These are phyloP conservation scores for Charadrius vociferus DNA, from an alignment of 2,113 vertebrate genomes.

Conservation along the genomic window DNA sequence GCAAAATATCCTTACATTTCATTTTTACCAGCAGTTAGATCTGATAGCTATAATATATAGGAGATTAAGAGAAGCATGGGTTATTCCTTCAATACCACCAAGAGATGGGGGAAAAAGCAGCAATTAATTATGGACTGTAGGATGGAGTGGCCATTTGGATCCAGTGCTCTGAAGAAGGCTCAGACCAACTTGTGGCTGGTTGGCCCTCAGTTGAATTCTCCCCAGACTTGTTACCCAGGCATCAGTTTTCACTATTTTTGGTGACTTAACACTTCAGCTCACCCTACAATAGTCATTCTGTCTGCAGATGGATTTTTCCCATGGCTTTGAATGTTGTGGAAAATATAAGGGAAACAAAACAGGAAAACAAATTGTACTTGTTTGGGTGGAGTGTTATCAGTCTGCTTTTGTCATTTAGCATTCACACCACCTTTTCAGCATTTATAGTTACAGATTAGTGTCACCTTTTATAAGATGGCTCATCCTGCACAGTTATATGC, in stretches of 20 bases:
- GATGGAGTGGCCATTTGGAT: neutral
- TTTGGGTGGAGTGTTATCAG: neutral
- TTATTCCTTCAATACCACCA: neutral
- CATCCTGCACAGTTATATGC: neutral
- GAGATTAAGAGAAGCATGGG: neutral
- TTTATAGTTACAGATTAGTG: neutral
- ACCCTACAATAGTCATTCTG: neutral
- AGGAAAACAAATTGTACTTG: neutral
- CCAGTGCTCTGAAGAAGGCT: neutral
- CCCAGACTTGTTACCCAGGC: neutral
- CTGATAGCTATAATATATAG: neutral
- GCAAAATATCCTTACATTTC: constrained; percentile 19
- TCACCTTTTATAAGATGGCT: neutral
- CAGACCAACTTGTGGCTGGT: neutral
- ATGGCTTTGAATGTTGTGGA: neutral
- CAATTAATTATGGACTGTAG: neutral
- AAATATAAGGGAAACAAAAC: neutral
- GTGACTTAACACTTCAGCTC: neutral
- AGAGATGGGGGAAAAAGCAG: neutral
- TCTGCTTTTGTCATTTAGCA: neutral
- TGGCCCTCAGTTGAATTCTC: neutral
- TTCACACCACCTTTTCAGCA: neutral
- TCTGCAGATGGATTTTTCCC: neutral
- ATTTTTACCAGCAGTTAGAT: constrained; percentile 6
- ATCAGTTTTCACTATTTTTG: neutral